Percentiles rank a stretch among this genome's conserved stretches.
These are phyloP conservation scores for Enteromius anoplus DNA, from an alignment of 2,797 vertebrate genomes.

Conservation along the genomic window DNA sequence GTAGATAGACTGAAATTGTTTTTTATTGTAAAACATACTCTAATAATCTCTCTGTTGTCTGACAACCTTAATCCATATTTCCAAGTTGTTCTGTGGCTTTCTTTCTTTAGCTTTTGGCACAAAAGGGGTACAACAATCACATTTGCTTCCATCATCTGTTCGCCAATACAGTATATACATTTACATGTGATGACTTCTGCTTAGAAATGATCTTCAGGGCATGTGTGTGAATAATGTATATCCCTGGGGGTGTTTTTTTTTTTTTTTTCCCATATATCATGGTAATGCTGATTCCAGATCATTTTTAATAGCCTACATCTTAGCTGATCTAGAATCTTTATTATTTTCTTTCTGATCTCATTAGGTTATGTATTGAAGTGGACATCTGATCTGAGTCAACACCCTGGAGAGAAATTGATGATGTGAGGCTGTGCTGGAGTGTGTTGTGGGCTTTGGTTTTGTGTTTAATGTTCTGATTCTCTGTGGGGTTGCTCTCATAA, in stretches of 20 bases:
- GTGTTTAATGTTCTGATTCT: constrained; percentile 47
- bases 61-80: not conserved
- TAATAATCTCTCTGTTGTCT: not conserved
- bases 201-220: not conserved
- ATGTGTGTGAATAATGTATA: not conserved
- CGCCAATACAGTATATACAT: not conserved
- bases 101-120: not conserved
- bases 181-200: not conserved
- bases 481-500: constrained; percentile 46
- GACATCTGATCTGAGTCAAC: constrained; percentile 30
- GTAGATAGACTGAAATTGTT: too few species aligned
- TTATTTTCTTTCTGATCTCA: constrained; percentile 16
- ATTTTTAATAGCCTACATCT: not conserved
- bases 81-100: not conserved
- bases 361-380: constrained; percentile 13
- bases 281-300: not conserved
- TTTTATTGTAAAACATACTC: not conserved
- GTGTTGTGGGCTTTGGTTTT: constrained; percentile 37
- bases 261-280: not conserved
- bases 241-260: not conserved
- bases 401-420: constrained; percentile 36
- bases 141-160: not conserved
- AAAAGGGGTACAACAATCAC: not conserved
- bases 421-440: constrained; percentile 12
- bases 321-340: constrained; percentile 13